Evolutionary conservation across 2,888 invertebrate genomes (phyloP).

Genomic region (Volucella inanis): DNA sequence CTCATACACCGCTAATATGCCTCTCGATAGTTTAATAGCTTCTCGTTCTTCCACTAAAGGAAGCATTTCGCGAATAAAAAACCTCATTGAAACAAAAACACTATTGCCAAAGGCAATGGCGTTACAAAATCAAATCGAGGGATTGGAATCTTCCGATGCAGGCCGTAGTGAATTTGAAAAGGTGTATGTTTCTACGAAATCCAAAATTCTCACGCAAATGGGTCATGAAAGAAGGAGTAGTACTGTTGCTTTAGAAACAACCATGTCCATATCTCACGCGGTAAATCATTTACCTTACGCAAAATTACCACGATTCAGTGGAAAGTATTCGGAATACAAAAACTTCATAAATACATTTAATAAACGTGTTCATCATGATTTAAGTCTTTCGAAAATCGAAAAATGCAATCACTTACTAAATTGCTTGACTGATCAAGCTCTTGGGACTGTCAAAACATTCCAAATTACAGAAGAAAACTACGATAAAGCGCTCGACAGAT

Average conservation of each 20-base stretch:
- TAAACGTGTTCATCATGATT: slow-evolving; percentile 28
- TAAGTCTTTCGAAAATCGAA: slow-evolving; percentile 22
- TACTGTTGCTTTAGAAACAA: background rate
- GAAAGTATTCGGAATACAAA: slow-evolving; percentile 38
- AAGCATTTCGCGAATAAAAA: too few relatives aligned
- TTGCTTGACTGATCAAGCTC: slow-evolving; percentile 18
- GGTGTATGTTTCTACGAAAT: slow-evolving; percentile 6
- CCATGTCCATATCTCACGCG: too few relatives aligned
- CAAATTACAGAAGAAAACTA: slow-evolving; percentile 25
- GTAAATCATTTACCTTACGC: too few relatives aligned
- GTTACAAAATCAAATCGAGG: slow-evolving; percentile 20
- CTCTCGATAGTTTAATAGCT: too few relatives aligned
- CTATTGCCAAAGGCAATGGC: background rate
- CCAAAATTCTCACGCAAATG: background rate
- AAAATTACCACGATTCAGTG: slow-evolving; percentile 15
- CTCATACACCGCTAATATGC: too few relatives aligned
- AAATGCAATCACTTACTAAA: slow-evolving; percentile 36
- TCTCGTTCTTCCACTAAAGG: too few relatives aligned
- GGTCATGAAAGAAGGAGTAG: background rate
- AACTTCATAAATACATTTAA: slow-evolving; percentile 49
- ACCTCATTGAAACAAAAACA: too few relatives aligned
- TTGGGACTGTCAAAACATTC: slow-evolving; percentile 23
- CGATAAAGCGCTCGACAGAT: background rate
- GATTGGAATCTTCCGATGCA: background rate
- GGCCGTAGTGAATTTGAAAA: slow-evolving; percentile 29